These are phyloP conservation scores for Apamea crenata DNA, from an alignment of 2,888 invertebrate species.

Conservation along the genomic window DNA sequence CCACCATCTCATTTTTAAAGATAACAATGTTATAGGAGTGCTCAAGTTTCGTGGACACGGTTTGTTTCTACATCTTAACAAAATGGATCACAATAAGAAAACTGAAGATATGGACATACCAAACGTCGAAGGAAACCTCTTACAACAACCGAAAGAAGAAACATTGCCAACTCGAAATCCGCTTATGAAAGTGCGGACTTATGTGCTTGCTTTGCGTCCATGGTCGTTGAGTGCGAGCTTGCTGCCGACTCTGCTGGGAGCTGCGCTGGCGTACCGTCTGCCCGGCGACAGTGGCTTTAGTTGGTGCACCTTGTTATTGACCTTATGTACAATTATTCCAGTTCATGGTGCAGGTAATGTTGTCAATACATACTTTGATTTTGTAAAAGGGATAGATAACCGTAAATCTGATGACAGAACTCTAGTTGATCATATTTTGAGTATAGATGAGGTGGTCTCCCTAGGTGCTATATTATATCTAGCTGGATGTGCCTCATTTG, in stretches of 20 bases:
- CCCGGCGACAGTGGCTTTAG: conserved; percentile 94
- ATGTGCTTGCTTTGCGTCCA: conserved; percentile 96
- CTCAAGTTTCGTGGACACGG: conserved; percentile 5
- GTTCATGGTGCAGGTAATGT: conserved; percentile 99
- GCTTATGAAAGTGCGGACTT: conserved; percentile 96
- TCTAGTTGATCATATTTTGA: conserved; percentile 97
- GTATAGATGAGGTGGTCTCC: conserved; percentile 94
- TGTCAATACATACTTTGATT: conserved; percentile 99
- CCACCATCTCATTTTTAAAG: conserved; percentile 33
- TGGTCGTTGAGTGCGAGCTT: conserved; percentile 98
- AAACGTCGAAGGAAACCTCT: conserved; percentile 84
- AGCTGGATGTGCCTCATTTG: conserved; percentile 96
- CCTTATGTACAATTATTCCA: conserved; percentile 96
- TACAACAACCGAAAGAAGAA: conserved; percentile 85
- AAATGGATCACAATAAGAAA: conserved; percentile 76
- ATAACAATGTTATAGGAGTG: conserved; percentile 37
- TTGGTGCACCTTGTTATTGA: conserved; percentile 94
- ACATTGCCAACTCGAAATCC: conserved; percentile 85
- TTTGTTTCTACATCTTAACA: conserved; percentile 12
- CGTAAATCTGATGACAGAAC: conserved; percentile 98
- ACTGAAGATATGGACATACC: conserved; percentile 80
- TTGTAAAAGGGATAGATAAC: conserved; percentile 97
- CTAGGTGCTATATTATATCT: conserved; percentile 97
- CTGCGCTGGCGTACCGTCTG: conserved; percentile 96
- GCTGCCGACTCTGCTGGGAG: conserved; percentile 97